Base-by-base conservation (phyloP, 2,888 invertebrate genomes). In the Sylvicola fuscatus region DNA sequence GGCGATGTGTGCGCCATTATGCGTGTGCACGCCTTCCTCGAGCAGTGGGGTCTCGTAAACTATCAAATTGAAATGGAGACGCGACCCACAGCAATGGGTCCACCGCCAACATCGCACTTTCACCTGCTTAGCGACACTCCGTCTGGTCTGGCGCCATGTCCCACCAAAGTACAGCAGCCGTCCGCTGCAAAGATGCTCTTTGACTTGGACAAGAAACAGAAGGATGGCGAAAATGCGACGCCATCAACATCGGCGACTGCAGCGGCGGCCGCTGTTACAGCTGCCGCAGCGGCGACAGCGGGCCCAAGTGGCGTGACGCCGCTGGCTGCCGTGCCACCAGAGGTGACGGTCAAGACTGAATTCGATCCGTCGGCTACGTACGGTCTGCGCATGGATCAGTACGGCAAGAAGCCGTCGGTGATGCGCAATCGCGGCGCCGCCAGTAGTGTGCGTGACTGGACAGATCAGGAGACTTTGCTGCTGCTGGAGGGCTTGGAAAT, bases 1-100 rank as follows among this genome's bases (percentile, higher is more conserved):
- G 98, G 98, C 17, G 98, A 99, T 61, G 95, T 98, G 17, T 98
- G 97, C 60, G 93, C 95, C 37, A 95, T 98, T 45, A 90, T 98
- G 84, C 72, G 97, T 32, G 93, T 97, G 3, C 98, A 99, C 58
- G 93, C 95, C 11, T 97, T 98, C 61, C 65, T 99, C 26, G 98
- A 99, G 58, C 97, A 98, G 60, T 99, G 98, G 98, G 98, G 98
- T 11, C 68, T 99, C 30, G 74, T 99, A 43, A 99, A 99, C 63
- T 98, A 98, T 55, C 95, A 95, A 70, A 73, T 86, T 46, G 97
- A 97, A 53, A 76, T 89, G 0, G 97, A 98, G 50, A 78, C 82
- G 33, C 72, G 93, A 11, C 97, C 98, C 1, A 90, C 93, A 1
- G 86, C 93, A 2, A 93, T 99, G 83, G 98, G 97, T 1, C 98